These are phyloP conservation scores for Coecobrya sp. DNA, from an alignment of 2,888 invertebrate species.

Conservation along the genomic window DNA sequence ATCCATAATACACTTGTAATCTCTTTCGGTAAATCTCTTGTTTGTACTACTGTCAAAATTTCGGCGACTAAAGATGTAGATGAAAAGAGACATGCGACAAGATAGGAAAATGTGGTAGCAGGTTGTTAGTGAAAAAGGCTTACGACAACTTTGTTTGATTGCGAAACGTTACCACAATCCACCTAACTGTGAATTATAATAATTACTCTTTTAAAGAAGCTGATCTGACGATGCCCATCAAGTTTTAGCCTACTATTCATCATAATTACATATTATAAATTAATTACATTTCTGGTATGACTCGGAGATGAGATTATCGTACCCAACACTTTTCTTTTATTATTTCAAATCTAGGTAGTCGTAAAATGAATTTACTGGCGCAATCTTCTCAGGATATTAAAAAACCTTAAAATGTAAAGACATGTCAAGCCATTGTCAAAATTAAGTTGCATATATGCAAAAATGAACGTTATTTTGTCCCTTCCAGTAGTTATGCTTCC, in stretches of 20 bases:
- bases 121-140: neutral
- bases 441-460: no score
- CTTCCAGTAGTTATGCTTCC: no score
- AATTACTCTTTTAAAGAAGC: neutral
- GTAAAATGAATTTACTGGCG: no score
- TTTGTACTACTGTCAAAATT: slow-evolving; percentile 63
- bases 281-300: neutral
- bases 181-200: neutral
- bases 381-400: no score
- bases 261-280: neutral
- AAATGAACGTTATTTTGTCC: no score
- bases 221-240: slow-evolving; percentile 7
- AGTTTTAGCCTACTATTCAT: neutral
- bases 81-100: neutral
- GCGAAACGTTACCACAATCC: neutral
- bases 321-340: neutral
- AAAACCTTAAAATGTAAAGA: no score
- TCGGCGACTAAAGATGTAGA: neutral
- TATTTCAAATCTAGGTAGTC: neutral
- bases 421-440: no score
- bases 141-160: neutral
- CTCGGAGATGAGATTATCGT: neutral
- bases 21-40: slow-evolving; percentile 45
- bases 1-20: slow-evolving; percentile 60
- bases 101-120: neutral